A percentile compares a stretch with the other conserved stretches of the same genome.
These are phyloP conservation scores for Zaprionus ornatus DNA, from an alignment of 1,140 invertebrate species.

Conservation along the genomic window DNA sequence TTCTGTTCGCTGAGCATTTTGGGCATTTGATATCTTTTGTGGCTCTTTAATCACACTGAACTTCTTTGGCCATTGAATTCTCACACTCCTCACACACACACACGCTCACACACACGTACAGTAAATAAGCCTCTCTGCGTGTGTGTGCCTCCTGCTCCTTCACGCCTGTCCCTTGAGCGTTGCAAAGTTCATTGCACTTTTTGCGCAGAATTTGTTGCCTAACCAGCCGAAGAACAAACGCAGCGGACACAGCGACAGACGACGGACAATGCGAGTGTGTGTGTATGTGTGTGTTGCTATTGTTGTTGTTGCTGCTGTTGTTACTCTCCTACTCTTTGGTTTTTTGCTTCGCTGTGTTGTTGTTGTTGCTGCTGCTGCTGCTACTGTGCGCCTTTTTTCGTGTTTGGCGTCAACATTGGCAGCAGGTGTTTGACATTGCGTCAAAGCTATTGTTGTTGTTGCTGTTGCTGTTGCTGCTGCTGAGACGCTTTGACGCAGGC, in stretches of 20 bases:
- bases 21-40: slow-evolving; percentile 68
- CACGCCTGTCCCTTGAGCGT: slow-evolving; percentile 44
- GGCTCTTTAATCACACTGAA: slow-evolving; percentile 52
- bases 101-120: slow-evolving; percentile 23
- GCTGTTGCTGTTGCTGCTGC: slow-evolving; percentile 31
- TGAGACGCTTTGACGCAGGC: slow-evolving; percentile 57
- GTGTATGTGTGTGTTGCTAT: slow-evolving; percentile 38
- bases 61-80: slow-evolving; percentile 45
- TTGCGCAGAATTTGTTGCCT: slow-evolving; percentile 81
- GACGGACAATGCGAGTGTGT: slow-evolving; percentile 45
- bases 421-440: slow-evolving; percentile 82
- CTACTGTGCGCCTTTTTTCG: slow-evolving; percentile 65
- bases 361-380: slow-evolving; percentile 36
- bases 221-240: slow-evolving; percentile 80
- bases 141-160: slow-evolving; percentile 50
- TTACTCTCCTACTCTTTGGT: slow-evolving; percentile 65
- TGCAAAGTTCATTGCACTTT: slow-evolving; percentile 76
- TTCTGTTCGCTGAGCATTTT: slow-evolving; percentile 37
- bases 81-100: slow-evolving; percentile 35
- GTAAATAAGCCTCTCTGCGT: slow-evolving; percentile 54
- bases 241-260: slow-evolving; percentile 53
- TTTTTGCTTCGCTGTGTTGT: slow-evolving; percentile 56
- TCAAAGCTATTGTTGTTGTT: slow-evolving; percentile 74
- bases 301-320: slow-evolving; percentile 46
- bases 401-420: slow-evolving; percentile 81